Base-by-base conservation (phyloP, 2,888 invertebrate genomes). In the Theodoxus fluviatilis region DNA sequence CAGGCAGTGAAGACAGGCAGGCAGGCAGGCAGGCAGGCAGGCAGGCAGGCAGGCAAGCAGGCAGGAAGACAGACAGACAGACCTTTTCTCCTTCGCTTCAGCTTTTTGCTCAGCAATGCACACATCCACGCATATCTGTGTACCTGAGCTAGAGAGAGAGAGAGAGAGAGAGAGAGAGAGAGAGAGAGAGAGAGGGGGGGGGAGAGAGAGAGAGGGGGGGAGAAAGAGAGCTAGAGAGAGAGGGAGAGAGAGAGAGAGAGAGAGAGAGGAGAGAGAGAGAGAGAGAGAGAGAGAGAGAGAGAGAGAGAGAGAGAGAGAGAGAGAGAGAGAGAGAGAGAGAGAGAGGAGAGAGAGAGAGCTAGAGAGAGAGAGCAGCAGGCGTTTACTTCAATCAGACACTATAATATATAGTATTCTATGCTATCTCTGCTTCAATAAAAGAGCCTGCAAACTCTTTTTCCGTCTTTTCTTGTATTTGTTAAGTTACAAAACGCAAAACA, bases 161-260 rank as follows among this genome's bases (percentile, higher is more conserved):
- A 52, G 52, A 57, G 9, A 68, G 35, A 40, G 25, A 55, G 28
- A 40, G 31, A 52, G 52, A 52, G 52, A 52, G 52, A 52, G 52
- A 52, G 18, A 52, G 52, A 57, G 9, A 68, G 35, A 40, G 25
- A 55, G 28, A 40, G 31, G 0, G 37, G 37, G 40, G 31, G 52
- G 6, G 37, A 33, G 15, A 68, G 31, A 9, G 28, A 68, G 28
- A 57, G 22, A 1, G 40, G 31, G 67, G 47, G n/a, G 37, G 47
- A 40, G 52, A 52, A 18, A 52, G 52, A 52, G 18, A 52, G 52
- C n/a, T 6, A 52, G 18, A 52, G 18, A 52, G 28, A 2, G 4
- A 7, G 18, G 31, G 33, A n/a, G n/a, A 49, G 4, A 52, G 3
- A 22, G 52, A 25, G 15, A 3, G 22, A 35, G 35, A 31, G n/a